These are phyloP conservation scores for Spodoptera littoralis DNA, from an alignment of 2,888 invertebrate species.

Conservation along the genomic window DNA sequence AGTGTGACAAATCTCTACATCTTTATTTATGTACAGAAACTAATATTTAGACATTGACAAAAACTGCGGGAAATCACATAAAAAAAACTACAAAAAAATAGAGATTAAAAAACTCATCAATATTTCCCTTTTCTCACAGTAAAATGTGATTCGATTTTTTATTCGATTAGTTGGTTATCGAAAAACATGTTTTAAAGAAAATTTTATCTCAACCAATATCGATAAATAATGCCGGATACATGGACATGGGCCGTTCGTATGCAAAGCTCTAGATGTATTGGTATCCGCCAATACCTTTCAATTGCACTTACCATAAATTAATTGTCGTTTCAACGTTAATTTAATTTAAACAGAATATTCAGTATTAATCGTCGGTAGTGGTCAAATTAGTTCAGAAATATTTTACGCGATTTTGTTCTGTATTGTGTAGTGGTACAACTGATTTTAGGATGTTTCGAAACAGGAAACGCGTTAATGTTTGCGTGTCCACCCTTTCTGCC, in stretches of 20 bases:
- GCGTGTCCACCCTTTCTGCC: slow-evolving; percentile 50
- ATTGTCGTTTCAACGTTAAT: slow-evolving; percentile 53
- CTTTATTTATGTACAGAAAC: slow-evolving; percentile 4
- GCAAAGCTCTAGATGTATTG: slow-evolving; percentile 26
- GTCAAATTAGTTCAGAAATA: slow-evolving; percentile 39
- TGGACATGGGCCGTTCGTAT: slow-evolving; percentile 1
- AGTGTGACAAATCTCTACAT: too few relatives aligned
- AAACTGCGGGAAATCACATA: slow-evolving; percentile 10
- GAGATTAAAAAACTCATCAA: slow-evolving; percentile 43
- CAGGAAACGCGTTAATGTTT: slow-evolving; percentile 42
- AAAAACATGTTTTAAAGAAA: slow-evolving; percentile 30
- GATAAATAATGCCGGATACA: slow-evolving; percentile 41
- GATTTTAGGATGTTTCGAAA: slow-evolving; percentile 12
- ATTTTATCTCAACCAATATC: slow-evolving; percentile 40
- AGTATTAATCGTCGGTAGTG: slow-evolving; percentile 40
- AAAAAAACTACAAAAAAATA: slow-evolving; percentile 17
- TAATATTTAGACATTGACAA: slow-evolving; percentile 1
- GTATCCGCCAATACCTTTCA: slow-evolving; percentile 55
- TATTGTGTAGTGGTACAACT: slow-evolving; percentile 7
- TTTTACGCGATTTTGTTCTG: slow-evolving; percentile 19
- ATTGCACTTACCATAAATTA: slow-evolving; percentile 58
- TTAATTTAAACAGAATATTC: slow-evolving; percentile 55
- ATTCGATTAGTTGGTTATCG: slow-evolving; percentile 51
- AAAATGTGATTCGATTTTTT: slow-evolving; percentile 25
- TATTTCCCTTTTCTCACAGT: slow-evolving; percentile 42